phyloP scores from a whole-genome alignment of 2,888 invertebrate genomes.

The Notodonta ziczac region DNA sequence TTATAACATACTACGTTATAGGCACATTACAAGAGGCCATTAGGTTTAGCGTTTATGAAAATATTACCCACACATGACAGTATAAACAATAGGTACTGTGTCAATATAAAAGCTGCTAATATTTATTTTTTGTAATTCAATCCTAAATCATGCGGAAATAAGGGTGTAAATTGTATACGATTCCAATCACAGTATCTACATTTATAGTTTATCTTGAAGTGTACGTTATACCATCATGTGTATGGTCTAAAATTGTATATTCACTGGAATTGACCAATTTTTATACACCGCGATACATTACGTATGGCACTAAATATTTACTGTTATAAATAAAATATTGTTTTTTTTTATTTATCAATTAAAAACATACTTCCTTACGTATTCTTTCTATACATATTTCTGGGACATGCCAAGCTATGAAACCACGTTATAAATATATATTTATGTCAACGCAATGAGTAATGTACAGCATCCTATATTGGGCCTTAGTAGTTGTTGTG shows the following conservation, averaged over 20 bases:
- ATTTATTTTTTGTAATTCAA: too few species aligned
- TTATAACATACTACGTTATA: not conserved
- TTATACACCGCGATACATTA: constrained; percentile 1
- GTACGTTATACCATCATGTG: not conserved
- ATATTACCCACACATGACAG: not conserved
- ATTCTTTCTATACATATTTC: not conserved
- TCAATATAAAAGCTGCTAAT: too few species aligned
- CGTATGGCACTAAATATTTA: constrained; percentile 8
- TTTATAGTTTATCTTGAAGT: too few species aligned
- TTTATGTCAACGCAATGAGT: too few species aligned
- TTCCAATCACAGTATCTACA: too few species aligned
- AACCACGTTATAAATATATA: too few species aligned
- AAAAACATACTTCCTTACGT: not conserved
- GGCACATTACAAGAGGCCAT: constrained; percentile 3
- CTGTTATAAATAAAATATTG: not conserved
- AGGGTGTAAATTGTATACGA: too few species aligned
- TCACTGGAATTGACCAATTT: constrained; percentile 4
- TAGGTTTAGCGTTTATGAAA: not conserved
- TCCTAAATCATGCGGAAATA: too few species aligned
- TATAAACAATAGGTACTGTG: not conserved
- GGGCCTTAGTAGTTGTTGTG: too few species aligned
- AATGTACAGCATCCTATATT: too few species aligned
- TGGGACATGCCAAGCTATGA: not conserved
- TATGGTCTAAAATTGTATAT: constrained; percentile 1
- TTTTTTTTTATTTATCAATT: not conserved